These are phyloP conservation scores for Seriola dumerili DNA, from an alignment of 2,113 vertebrate species.

Conservation along the genomic window DNA sequence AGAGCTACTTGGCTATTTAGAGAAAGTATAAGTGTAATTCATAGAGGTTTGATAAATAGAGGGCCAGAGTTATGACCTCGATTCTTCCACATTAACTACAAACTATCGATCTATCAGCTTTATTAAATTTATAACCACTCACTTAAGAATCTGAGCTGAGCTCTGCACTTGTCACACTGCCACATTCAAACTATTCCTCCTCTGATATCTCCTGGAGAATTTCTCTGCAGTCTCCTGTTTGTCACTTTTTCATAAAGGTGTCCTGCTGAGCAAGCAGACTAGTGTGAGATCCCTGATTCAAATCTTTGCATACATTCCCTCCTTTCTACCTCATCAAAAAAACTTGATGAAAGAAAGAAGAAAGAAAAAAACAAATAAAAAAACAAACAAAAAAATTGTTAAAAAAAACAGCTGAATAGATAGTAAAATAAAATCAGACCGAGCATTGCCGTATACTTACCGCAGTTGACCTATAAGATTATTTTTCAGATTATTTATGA, in stretches of 20 bases:
- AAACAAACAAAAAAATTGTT: too few relatives aligned
- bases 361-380: too few relatives aligned
- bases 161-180: not conserved
- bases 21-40: not conserved
- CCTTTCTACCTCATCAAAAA: too few relatives aligned
- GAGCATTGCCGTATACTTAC: not conserved
- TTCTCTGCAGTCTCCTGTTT: not conserved
- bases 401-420: not conserved
- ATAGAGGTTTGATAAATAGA: too few relatives aligned
- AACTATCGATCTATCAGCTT: too few relatives aligned
- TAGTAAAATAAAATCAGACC: not conserved
- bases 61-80: too few relatives aligned
- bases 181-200: not conserved
- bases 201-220: too few relatives aligned
- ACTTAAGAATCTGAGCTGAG: too few relatives aligned
- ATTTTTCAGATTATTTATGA: slow-evolving; percentile 20
- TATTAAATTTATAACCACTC: too few relatives aligned
- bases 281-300: not conserved
- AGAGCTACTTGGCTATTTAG: not conserved
- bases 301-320: not conserved
- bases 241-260: not conserved
- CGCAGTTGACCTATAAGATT: not conserved
- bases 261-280: not conserved
- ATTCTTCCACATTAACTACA: too few relatives aligned
- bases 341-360: too few relatives aligned